A percentile compares a stretch with the other conserved stretches of the same genome.
Evolutionary conservation across 1,140 invertebrate genomes (phyloP).

Genomic region (Liolophura sinensis): DNA sequence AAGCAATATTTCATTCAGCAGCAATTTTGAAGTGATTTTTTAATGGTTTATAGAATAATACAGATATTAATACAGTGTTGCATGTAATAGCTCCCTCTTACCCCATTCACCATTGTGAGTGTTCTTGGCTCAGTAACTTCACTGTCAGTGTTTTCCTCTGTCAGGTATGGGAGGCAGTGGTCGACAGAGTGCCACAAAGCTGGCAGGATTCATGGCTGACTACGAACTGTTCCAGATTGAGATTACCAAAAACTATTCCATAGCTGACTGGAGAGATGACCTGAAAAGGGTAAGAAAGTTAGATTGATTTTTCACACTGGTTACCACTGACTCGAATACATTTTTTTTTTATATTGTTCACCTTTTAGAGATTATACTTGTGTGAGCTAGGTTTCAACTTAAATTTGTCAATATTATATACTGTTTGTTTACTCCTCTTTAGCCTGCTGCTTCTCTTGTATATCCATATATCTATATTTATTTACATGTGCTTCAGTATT

Average conservation of each 20-base stretch:
- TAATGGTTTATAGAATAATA: no score
- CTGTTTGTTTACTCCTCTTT: no score
- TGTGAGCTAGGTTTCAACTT: no score
- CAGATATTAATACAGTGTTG: background rate
- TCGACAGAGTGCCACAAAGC: slow-evolving; percentile 57
- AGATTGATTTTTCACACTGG: background rate
- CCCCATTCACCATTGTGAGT: background rate
- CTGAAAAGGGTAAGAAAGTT: slow-evolving; percentile 51
- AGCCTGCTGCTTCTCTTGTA: no score
- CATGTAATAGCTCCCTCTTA: background rate
- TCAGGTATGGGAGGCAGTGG: slow-evolving; percentile 60
- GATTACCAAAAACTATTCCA: slow-evolving; percentile 59
- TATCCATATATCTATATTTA: no score
- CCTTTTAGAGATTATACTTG: no score
- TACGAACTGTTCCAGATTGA: slow-evolving; percentile 60
- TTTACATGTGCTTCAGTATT: no score
- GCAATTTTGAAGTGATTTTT: no score
- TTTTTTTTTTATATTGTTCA: no score
- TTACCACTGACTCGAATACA: background rate
- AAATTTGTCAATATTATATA: no score
- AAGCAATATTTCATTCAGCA: background rate
- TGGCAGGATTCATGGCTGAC: slow-evolving; percentile 59
- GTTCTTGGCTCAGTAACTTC: no score
- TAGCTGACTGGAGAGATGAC: slow-evolving; percentile 59
- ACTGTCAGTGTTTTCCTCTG: slow-evolving; percentile 1